Percentiles rank a stretch among this genome's conserved stretches.
Evolutionary conservation across 2,113 vertebrate species (phyloP).

Genomic region (Pachypanchax playfairii): DNA sequence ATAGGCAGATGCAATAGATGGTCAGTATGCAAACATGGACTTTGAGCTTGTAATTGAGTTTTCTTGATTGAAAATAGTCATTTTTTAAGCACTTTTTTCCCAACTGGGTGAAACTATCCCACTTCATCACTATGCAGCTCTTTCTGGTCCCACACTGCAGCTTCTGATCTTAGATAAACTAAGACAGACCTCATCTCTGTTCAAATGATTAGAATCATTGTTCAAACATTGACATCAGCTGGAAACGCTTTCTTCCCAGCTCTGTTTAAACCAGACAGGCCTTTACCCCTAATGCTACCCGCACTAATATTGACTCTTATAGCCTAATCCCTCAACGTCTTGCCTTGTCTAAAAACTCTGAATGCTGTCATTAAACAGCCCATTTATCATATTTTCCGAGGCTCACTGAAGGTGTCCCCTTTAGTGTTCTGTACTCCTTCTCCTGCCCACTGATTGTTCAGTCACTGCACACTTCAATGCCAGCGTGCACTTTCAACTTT

Average conservation of each 20-base stretch:
- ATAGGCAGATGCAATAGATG: no score
- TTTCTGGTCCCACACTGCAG: constrained; percentile 29
- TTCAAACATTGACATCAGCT: constrained; percentile 81
- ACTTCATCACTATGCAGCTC: no score
- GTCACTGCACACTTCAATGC: constrained; percentile 43
- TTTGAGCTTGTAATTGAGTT: no score
- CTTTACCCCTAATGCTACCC: constrained; percentile 63
- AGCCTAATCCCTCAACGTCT: constrained; percentile 74
- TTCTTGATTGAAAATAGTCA: no score
- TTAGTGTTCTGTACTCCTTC: constrained; percentile 17
- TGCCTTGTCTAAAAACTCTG: constrained; percentile 64
- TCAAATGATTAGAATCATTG: constrained; percentile 75
- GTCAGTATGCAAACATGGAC: no score
- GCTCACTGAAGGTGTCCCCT: constrained; percentile 44
- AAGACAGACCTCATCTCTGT: constrained; percentile 59
- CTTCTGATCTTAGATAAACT: constrained; percentile 65
- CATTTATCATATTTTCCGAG: constrained; percentile 74
- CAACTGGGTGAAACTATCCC: no score
- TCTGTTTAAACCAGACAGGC: constrained; percentile 71
- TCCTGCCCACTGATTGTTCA: constrained; percentile 43
- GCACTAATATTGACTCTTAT: constrained; percentile 77
- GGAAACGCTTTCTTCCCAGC: constrained; percentile 64
- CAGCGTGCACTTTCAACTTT: constrained; percentile 42
- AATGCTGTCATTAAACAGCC: constrained; percentile 66
- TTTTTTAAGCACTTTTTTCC: no score